phyloP scores from a whole-genome alignment of 2,888 invertebrate species.

The Rhagonycha fulva region DNA sequence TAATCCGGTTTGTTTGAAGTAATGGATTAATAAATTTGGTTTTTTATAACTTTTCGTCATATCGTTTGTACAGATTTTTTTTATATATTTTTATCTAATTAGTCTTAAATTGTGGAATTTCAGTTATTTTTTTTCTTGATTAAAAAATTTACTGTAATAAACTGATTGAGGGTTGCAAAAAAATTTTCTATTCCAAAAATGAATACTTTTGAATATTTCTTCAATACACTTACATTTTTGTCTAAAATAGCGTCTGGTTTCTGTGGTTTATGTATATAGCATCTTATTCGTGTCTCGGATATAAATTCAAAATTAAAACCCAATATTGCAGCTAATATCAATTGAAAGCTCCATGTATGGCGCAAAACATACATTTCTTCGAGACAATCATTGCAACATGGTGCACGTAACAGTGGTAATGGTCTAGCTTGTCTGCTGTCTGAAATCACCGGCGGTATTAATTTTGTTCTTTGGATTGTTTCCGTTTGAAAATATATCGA shows the following conservation, averaged over 20 bases:
- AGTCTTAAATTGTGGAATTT: too few relatives aligned
- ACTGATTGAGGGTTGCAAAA: too few relatives aligned
- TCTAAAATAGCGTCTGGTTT: too few relatives aligned
- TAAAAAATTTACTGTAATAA: too few relatives aligned
- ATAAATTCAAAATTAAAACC: background rate
- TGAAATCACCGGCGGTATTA: background rate
- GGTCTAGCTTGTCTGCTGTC: background rate
- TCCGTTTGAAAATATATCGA: background rate
- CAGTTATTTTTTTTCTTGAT: too few relatives aligned
- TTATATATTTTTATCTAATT: background rate
- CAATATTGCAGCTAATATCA: background rate
- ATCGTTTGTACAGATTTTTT: background rate
- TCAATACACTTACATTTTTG: too few relatives aligned
- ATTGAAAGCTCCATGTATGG: background rate
- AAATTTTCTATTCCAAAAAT: too few relatives aligned
- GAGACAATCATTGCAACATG: background rate
- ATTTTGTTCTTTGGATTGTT: background rate
- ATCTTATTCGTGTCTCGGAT: background rate
- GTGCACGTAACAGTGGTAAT: background rate
- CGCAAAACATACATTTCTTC: background rate
- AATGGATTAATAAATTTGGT: background rate
- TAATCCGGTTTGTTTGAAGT: background rate
- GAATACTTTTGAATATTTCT: too few relatives aligned
- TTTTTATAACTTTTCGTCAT: background rate
- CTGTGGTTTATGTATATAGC: too few relatives aligned